These are phyloP conservation scores for Corella eumyota DNA, from an alignment of 23 tunicate species.

Conservation along the genomic window DNA sequence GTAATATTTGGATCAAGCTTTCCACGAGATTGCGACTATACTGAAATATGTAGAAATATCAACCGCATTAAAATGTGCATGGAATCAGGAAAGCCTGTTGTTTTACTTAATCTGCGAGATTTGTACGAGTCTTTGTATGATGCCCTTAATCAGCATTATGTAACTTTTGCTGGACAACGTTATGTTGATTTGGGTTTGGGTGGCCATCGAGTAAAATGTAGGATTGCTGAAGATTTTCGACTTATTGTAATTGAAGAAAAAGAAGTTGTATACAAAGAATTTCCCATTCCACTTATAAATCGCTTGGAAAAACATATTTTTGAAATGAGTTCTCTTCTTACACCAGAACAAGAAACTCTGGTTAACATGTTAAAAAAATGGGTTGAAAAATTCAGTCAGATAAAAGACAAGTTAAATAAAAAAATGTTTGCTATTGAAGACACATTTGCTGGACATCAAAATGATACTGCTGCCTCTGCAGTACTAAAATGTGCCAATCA, in stretches of 20 bases:
- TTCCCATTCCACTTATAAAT: constrained; percentile 80
- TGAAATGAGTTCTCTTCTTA: constrained; percentile 28
- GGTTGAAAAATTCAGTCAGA: constrained; percentile 25
- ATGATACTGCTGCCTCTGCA: constrained; percentile 53
- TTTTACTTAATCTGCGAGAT: constrained; percentile 51
- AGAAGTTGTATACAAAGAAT: constrained; percentile 44
- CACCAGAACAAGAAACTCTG: constrained; percentile 6
- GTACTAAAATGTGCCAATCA: constrained; percentile 10
- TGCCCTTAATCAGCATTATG: constrained; percentile 66
- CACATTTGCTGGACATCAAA: constrained; percentile 47
- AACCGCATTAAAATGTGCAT: constrained; percentile 72
- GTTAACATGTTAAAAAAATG: constrained; percentile 33
- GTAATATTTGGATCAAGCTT: constrained; percentile 84
- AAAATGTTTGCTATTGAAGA: constrained; percentile 14
- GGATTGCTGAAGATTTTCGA: constrained; percentile 49
- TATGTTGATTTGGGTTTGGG: constrained; percentile 84
- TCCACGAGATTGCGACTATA: constrained; percentile 65
- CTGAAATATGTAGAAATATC: constrained; percentile 70
- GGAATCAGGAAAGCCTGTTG: constrained; percentile 74
- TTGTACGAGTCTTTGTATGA: constrained; percentile 65
- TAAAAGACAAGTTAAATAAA: neutral
- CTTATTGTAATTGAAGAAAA: constrained; percentile 75
- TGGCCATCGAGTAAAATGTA: constrained; percentile 82
- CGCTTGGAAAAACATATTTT: constrained; percentile 71
- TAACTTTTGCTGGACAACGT: constrained; percentile 42